Conservation (phyloP, 2,888 invertebrate species). For the Drosophila quinaria region DNA sequence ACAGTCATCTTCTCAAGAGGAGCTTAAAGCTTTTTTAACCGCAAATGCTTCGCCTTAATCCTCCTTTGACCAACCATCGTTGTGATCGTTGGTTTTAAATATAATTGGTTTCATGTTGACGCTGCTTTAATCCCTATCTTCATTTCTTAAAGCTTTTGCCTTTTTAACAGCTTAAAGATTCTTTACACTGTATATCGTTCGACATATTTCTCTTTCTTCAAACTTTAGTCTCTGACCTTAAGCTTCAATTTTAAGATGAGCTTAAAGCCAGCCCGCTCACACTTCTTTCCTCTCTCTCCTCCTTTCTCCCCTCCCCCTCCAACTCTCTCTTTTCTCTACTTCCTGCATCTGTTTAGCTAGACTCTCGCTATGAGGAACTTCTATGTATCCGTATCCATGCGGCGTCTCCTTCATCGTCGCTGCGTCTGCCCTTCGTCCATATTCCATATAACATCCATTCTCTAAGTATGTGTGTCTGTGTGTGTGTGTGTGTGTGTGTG, state of each 20-base stretch:
- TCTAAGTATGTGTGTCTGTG: conserved; percentile 1
- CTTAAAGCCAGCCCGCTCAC: conserved; percentile 5
- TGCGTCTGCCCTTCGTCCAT: conserved; percentile 11
- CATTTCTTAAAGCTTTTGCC: too few species aligned
- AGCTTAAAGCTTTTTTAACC: too few species aligned
- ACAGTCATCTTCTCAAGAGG: too few species aligned
- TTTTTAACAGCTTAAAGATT: too few species aligned
- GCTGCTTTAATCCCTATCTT: too few species aligned
- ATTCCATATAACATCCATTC: conserved; percentile 22
- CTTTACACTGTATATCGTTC: too few species aligned
- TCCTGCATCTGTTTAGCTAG: background rate
- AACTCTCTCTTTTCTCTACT: background rate
- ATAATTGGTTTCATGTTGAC: background rate
- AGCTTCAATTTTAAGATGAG: background rate
- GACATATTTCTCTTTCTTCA: too few species aligned
- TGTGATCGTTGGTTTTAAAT: too few species aligned
- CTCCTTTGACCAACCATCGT: background rate
- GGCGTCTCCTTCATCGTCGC: conserved; percentile 22
- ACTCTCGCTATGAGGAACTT: background rate
- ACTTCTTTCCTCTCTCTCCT: background rate
- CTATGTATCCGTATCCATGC: background rate
- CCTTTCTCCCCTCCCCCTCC: background rate
- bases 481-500: conserved; percentile 37
- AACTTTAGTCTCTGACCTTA: too few species aligned
- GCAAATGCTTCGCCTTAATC: background rate